These are phyloP conservation scores for Drosophila aldrichi DNA, from an alignment of 2,888 invertebrate species.

Conservation along the genomic window DNA sequence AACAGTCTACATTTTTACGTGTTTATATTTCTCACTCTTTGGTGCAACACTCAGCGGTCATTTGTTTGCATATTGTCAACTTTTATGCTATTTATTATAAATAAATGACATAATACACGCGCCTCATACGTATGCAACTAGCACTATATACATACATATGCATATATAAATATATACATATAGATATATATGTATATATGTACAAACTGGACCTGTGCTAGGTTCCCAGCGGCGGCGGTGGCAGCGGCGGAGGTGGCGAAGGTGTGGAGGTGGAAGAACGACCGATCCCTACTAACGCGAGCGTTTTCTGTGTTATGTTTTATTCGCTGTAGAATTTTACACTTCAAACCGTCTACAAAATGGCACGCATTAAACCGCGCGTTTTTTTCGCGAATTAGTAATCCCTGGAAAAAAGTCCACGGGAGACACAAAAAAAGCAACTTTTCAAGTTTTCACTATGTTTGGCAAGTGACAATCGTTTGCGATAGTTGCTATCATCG, in stretches of 20 bases:
- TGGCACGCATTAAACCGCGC: conserved; percentile 51
- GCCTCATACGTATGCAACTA: conserved; percentile 63
- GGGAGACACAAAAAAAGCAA: conserved; percentile 71
- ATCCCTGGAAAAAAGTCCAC: conserved; percentile 77
- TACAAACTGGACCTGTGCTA: conserved; percentile 71
- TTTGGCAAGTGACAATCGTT: conserved; percentile 58
- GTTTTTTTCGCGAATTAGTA: conserved; percentile 67
- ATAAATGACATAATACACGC: conserved; percentile 79
- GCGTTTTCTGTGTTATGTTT: conserved; percentile 26
- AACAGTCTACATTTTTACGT: conserved; percentile 74
- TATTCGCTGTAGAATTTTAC: conserved; percentile 25
- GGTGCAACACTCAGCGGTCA: conserved; percentile 62
- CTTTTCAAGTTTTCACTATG: conserved; percentile 78
- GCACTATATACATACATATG: conserved; percentile 48
- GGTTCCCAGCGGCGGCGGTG: conserved; percentile 29
- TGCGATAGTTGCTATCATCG: conserved; percentile 34
- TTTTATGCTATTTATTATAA: conserved; percentile 67
- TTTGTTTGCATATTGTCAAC: conserved; percentile 56
- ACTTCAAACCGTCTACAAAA: conserved; percentile 35
- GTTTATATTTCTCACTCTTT: conserved; percentile 59
- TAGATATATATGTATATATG: conserved; percentile 37
- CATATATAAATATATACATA: conserved; percentile 24
- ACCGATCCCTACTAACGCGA: conserved; percentile 51
- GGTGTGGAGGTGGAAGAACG: conserved; percentile 43
- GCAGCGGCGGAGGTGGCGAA: conserved; percentile 29